phyloP scores from a whole-genome alignment of 2,113 vertebrate species.

The Ailuropoda melanoleuca region DNA sequence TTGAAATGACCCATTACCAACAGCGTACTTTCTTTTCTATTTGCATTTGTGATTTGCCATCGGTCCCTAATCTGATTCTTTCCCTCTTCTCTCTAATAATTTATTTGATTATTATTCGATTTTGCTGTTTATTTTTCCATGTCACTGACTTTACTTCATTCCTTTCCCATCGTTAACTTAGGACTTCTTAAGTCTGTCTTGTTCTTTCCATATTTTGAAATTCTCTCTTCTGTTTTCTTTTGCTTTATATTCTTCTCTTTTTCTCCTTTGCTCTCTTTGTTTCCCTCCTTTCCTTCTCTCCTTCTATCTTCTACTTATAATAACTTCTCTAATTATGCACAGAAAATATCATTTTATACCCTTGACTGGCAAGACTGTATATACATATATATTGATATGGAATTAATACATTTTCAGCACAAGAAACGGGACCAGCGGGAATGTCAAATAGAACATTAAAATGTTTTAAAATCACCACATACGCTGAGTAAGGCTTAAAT shows the following conservation, averaged over 20 bases:
- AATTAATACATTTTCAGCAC: slow-evolving; percentile 69
- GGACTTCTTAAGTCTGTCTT: neutral
- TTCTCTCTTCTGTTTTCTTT: neutral
- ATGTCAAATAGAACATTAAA: slow-evolving; percentile 71
- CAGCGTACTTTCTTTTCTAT: neutral
- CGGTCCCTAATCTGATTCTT: neutral
- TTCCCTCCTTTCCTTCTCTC: neutral
- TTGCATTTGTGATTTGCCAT: neutral
- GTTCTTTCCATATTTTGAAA: neutral
- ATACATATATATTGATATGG: slow-evolving; percentile 70
- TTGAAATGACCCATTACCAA: neutral
- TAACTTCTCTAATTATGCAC: slow-evolving; percentile 38
- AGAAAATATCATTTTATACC: slow-evolving; percentile 60
- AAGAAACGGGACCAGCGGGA: slow-evolving; percentile 58
- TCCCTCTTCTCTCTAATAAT: neutral
- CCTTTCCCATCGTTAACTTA: neutral
- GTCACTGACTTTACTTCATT: neutral
- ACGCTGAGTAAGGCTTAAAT: slow-evolving; percentile 65
- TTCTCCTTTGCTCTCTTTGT: neutral
- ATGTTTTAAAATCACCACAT: slow-evolving; percentile 63
- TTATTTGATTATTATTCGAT: neutral
- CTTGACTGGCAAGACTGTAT: slow-evolving; percentile 55
- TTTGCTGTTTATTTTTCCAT: neutral
- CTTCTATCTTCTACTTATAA: slow-evolving; percentile 22
- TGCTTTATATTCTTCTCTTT: neutral